phyloP scores from a whole-genome alignment of 2,797 vertebrate species.

The Pipistrellus kuhlii region DNA sequence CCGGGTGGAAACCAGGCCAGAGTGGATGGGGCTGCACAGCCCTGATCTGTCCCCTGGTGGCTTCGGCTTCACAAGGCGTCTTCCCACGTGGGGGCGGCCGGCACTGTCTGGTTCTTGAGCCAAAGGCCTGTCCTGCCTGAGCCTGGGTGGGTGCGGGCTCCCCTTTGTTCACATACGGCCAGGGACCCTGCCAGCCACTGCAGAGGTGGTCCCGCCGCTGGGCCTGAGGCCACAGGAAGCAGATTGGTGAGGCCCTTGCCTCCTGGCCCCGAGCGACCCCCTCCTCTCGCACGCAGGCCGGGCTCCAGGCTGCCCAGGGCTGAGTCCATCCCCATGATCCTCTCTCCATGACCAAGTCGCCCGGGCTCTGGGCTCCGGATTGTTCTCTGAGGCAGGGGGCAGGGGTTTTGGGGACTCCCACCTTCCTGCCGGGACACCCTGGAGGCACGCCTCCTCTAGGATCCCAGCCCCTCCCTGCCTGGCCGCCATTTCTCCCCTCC shows the following conservation, averaged over 20 bases:
- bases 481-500: not conserved
- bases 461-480: not conserved
- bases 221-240: not conserved
- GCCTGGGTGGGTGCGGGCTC: not conserved
- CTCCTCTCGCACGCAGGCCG: not conserved
- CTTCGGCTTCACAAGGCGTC: not conserved
- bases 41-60: not conserved
- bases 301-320: not conserved
- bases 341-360: rapidly evolving
- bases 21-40: not conserved
- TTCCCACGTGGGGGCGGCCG: not conserved
- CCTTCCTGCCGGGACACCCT: not conserved
- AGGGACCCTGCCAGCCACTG: not conserved
- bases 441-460: not conserved
- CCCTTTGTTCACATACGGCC: not conserved
- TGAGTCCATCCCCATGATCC: not conserved
- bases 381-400: not conserved
- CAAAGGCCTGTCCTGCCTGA: not conserved
- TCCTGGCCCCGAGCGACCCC: rapidly evolving
- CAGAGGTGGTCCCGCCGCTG: not conserved
- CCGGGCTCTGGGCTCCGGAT: rapidly evolving
- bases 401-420: not conserved
- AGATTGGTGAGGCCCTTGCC: not conserved
- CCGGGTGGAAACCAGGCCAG: slow-evolving; percentile 44
- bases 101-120: not conserved